These are phyloP conservation scores for Leptinotarsa lineolata DNA, from an alignment of 1,140 invertebrate genomes.

Conservation along the genomic window DNA sequence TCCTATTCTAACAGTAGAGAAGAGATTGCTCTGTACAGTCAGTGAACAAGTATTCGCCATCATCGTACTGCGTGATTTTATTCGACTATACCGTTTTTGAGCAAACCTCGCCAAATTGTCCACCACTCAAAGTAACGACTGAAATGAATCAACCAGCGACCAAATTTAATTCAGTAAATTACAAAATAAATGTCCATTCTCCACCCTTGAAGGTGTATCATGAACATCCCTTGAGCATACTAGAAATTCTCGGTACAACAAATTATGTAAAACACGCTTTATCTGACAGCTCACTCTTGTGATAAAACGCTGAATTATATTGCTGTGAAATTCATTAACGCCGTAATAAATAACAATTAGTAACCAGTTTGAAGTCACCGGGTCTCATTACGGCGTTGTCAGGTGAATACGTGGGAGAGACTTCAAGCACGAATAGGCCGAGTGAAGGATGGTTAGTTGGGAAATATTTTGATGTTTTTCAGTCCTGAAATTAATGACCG, in stretches of 20 bases:
- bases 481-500: too few relatives aligned
- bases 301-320: slow-evolving; percentile 25
- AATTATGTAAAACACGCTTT: slow-evolving; percentile 27
- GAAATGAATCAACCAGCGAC: background rate
- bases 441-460: slow-evolving; percentile 1
- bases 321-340: slow-evolving; percentile 21
- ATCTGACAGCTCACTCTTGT: slow-evolving; percentile 26
- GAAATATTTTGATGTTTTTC: background rate
- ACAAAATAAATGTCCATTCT: slow-evolving; percentile 19
- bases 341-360: slow-evolving; percentile 22
- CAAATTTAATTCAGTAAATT: slow-evolving; percentile 20
- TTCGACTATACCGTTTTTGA: background rate
- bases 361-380: slow-evolving; percentile 21
- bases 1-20: too few relatives aligned
- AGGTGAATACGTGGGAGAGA: slow-evolving; percentile 14
- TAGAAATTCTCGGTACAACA: slow-evolving; percentile 20
- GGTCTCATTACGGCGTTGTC: slow-evolving; percentile 2
- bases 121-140: background rate
- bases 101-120: background rate
- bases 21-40: background rate
- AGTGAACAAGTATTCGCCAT: too few relatives aligned
- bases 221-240: slow-evolving; percentile 24
- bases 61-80: too few relatives aligned
- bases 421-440: background rate
- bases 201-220: slow-evolving; percentile 27